phyloP scores from a whole-genome alignment of 2,797 vertebrate species.

The Liparis tanakae region DNA sequence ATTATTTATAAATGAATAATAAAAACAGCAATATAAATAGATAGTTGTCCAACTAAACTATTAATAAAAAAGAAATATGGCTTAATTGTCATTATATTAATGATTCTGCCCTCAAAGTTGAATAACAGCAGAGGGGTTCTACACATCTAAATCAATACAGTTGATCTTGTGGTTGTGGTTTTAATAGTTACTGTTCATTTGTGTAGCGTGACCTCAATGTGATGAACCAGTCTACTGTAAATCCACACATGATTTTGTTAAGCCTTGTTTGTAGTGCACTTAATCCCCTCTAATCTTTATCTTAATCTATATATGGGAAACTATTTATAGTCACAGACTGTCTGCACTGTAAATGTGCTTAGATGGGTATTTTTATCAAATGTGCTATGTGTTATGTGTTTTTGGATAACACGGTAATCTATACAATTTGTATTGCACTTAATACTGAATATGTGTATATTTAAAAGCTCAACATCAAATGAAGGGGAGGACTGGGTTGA shows the following conservation, averaged over 20 bases:
- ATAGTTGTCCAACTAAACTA: not conserved
- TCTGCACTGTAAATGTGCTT: slow-evolving; percentile 10
- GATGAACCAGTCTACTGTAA: slow-evolving; percentile 32
- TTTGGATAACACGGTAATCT: not conserved
- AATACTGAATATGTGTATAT: not conserved
- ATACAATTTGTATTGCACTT: not conserved
- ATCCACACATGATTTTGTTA: slow-evolving; percentile 45
- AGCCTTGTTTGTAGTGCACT: slow-evolving; percentile 27
- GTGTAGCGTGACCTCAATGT: slow-evolving; percentile 34
- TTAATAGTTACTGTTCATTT: slow-evolving; percentile 13
- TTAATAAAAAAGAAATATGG: not conserved
- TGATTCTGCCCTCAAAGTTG: not conserved
- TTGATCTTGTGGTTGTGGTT: not conserved
- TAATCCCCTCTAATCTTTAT: slow-evolving; percentile 67
- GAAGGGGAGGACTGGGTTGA: not conserved
- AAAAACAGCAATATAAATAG: not conserved
- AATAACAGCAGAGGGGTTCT: not conserved
- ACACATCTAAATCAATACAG: slow-evolving; percentile 15
- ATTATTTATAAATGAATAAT: slow-evolving; percentile 8
- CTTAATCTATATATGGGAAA: slow-evolving; percentile 57
- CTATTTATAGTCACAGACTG: slow-evolving; percentile 46
- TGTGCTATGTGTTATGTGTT: not conserved
- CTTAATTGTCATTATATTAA: not conserved
- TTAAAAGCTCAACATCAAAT: not conserved
- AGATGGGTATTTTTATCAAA: slow-evolving; percentile 19